Percentiles rank a stretch among this genome's conserved stretches.
Evolutionary conservation across 2,888 invertebrate species (phyloP).

Genomic region (Tetropium fuscum): DNA sequence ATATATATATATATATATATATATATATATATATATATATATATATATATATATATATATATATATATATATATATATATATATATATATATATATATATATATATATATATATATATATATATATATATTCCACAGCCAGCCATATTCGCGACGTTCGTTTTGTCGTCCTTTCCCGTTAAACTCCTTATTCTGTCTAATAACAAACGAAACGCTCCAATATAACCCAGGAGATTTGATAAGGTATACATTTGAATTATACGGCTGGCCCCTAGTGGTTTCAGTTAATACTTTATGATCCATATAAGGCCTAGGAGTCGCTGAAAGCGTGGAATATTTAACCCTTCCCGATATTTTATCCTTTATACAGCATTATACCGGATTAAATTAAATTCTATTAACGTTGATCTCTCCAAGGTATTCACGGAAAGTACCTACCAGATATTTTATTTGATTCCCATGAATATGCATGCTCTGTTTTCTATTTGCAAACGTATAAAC

Average conservation of each 20-base stretch:
- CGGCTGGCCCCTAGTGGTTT: constrained; percentile 28
- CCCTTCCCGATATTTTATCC: constrained; percentile 28
- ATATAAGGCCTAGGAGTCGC: constrained; percentile 27
- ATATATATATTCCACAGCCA: too few relatives aligned
- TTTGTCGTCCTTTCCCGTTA: neutral
- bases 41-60: too few relatives aligned
- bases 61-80: too few relatives aligned
- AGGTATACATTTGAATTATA: constrained; percentile 33
- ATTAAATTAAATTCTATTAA: constrained; percentile 29
- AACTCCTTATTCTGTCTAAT: constrained; percentile 11
- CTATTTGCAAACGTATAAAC: neutral
- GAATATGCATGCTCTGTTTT: neutral
- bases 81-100: too few relatives aligned
- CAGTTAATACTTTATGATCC: constrained; percentile 34
- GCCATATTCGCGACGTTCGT: too few relatives aligned
- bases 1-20: too few relatives aligned
- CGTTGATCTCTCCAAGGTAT: constrained; percentile 13
- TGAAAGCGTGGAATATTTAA: constrained; percentile 29
- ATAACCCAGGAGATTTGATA: constrained; percentile 21
- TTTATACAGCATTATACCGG: constrained; percentile 14
- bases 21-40: too few relatives aligned
- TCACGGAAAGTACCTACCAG: neutral
- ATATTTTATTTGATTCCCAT: neutral
- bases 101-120: too few relatives aligned
- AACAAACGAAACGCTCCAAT: constrained; percentile 16